Conservation (phyloP, 35 echinoderm and acorn worm genomes). For the Apostichopus japonicus region DNA sequence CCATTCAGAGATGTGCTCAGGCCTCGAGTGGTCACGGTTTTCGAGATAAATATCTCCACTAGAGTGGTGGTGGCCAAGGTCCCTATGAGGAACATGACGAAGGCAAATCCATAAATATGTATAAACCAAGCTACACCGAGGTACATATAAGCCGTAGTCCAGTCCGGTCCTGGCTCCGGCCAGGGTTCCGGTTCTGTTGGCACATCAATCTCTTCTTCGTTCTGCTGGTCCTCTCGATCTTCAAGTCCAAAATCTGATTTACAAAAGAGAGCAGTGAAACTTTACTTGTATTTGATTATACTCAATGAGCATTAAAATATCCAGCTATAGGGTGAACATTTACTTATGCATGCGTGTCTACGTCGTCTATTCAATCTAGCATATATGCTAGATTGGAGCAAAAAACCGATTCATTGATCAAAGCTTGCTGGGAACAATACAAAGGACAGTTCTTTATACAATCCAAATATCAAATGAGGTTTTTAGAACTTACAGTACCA, state of each 20-base stretch:
- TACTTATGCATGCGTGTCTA: no score
- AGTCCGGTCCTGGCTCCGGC: constrained; percentile 93
- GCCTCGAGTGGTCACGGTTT: constrained; percentile 16
- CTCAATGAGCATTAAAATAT: no score
- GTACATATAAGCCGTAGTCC: constrained; percentile 46
- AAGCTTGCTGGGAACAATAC: no score
- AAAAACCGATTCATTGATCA: no score
- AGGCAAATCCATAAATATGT: constrained; percentile 75
- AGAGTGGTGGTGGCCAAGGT: constrained; percentile 52
- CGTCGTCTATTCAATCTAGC: no score
- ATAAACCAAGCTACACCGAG: constrained; percentile 61
- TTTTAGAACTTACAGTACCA: no score
- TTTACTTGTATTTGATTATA: not conserved
- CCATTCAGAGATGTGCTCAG: constrained; percentile 72
- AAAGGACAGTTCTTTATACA: no score
- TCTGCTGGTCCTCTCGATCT: not conserved
- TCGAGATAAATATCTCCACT: constrained; percentile 24
- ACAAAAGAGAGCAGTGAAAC: not conserved
- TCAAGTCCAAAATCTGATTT: not conserved
- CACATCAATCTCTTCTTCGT: not conserved
- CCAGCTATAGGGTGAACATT: no score
- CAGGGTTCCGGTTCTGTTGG: constrained; percentile 66
- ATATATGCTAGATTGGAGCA: no score
- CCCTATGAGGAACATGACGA: constrained; percentile 52
- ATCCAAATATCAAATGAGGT: no score